These are phyloP conservation scores for Lepidocolaptes lacrymiger DNA, from an alignment of 2,797 vertebrate genomes.

Conservation along the genomic window DNA sequence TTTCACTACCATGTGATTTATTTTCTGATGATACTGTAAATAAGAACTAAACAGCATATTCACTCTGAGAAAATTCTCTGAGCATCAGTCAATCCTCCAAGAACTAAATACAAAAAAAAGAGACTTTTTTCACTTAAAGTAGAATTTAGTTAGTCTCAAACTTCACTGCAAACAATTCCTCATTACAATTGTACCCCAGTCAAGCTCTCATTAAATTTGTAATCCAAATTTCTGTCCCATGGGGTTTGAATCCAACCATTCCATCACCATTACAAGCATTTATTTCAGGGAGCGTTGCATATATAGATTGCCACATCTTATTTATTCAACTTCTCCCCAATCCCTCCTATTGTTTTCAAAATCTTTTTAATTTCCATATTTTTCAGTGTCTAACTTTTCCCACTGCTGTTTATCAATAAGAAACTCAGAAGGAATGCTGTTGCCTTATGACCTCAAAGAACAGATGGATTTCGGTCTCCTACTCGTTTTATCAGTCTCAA, in stretches of 20 bases:
- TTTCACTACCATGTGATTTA: background rate
- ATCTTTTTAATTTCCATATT: background rate
- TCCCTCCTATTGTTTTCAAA: background rate
- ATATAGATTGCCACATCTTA: background rate
- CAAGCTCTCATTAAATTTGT: background rate
- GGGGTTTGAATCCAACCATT: background rate
- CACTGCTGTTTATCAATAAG: background rate
- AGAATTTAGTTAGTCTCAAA: background rate
- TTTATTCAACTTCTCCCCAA: background rate
- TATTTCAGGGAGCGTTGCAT: background rate
- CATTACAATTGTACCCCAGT: background rate
- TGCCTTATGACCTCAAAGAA: background rate
- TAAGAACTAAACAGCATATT: background rate
- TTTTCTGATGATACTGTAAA: background rate
- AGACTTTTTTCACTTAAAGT: background rate
- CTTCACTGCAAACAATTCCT: background rate
- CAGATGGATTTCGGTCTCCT: background rate
- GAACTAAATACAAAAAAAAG: background rate
- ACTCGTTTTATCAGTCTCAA: background rate
- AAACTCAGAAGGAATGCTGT: background rate
- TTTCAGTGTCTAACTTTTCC: background rate
- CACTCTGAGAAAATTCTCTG: background rate
- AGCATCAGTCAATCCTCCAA: background rate
- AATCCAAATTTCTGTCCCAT: background rate
- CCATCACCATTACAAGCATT: background rate